These are phyloP conservation scores for Myotis findleyi DNA, from an alignment of 2,797 vertebrate genomes.

Conservation along the genomic window DNA sequence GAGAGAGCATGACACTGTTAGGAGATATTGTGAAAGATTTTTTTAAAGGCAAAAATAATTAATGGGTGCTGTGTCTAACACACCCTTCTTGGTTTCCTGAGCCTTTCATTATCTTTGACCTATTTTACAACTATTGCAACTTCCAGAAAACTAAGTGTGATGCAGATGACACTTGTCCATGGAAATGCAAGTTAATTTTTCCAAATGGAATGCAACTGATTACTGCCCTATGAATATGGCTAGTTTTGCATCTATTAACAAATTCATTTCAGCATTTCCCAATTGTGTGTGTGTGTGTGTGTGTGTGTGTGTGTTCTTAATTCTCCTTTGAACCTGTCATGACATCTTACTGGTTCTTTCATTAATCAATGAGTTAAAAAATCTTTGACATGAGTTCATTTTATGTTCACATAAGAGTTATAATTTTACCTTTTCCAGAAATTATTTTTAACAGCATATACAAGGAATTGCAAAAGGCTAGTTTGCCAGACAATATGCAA, in stretches of 20 bases:
- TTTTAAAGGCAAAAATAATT: not conserved
- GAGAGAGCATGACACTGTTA: not conserved
- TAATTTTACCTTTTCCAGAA: not conserved
- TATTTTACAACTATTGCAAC: slow-evolving; percentile 3
- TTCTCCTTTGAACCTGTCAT: not conserved
- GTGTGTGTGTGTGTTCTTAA: not conserved
- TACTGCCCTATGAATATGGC: not conserved
- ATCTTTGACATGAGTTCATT: not conserved
- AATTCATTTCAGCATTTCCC: slow-evolving; percentile 32
- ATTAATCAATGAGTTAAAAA: not conserved
- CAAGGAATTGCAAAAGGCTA: slow-evolving; percentile 15
- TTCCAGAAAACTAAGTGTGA: slow-evolving; percentile 32
- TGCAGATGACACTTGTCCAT: not conserved
- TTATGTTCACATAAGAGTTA: not conserved
- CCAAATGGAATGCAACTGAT: slow-evolving; percentile 17
- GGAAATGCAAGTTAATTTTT: slow-evolving; percentile 63
- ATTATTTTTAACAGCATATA: not conserved
- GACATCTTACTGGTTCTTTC: not conserved
- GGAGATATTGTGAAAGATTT: not conserved
- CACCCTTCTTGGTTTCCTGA: not conserved
- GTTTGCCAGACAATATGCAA: not conserved
- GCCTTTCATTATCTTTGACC: not conserved
- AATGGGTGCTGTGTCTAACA: not conserved
- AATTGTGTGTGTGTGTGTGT: not conserved
- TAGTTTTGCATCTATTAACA: slow-evolving; percentile 21